Conservation (phyloP, 1,140 invertebrate species). For the Helicoverpa zea region DNA sequence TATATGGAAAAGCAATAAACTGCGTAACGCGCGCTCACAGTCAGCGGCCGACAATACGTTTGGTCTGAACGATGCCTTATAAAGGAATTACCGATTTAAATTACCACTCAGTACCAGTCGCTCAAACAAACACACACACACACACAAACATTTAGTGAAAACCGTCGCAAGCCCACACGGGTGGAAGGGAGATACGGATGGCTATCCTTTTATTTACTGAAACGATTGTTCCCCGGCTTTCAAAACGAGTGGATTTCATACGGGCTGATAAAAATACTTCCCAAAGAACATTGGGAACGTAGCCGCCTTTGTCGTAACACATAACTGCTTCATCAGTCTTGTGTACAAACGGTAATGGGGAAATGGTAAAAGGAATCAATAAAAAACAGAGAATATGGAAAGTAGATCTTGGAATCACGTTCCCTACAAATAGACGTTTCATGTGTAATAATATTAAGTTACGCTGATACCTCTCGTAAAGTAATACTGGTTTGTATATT, state of each 20-base stretch:
- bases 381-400: background rate
- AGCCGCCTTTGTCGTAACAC: background rate
- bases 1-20: too few relatives aligned
- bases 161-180: slow-evolving; percentile 31
- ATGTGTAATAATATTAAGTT: too few relatives aligned
- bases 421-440: background rate
- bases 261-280: slow-evolving; percentile 57
- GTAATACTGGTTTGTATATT: too few relatives aligned
- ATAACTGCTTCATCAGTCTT: background rate
- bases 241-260: slow-evolving; percentile 64
- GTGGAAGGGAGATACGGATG: slow-evolving; percentile 66
- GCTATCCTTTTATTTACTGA: slow-evolving; percentile 65
- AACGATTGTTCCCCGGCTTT: slow-evolving; percentile 70
- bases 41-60: too few relatives aligned
- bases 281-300: slow-evolving; percentile 32
- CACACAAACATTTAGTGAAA: slow-evolving; percentile 16
- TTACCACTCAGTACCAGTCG: background rate
- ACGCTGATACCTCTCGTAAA: too few relatives aligned
- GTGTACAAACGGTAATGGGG: slow-evolving; percentile 8
- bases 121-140: background rate
- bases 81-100: background rate
- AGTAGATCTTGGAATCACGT: background rate
- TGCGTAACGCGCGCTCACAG: too few relatives aligned
- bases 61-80: too few relatives aligned
- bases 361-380: background rate